Conservation (phyloP, 1,140 invertebrate species). For the Cyclargus thomasi region DNA sequence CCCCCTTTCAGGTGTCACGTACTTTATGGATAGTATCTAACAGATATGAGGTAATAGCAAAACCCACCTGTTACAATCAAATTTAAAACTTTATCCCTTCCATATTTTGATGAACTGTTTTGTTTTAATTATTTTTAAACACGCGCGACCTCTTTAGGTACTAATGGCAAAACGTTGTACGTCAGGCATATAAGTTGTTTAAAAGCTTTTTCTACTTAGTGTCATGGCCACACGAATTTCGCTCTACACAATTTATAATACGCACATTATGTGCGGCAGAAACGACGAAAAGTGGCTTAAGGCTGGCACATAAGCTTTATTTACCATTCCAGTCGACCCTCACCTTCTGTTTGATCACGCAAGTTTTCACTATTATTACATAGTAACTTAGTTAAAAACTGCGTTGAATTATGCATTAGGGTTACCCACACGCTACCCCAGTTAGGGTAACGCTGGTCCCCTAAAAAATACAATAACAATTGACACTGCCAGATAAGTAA, state of each 20-base stretch:
- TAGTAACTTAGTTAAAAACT: conserved; percentile 26
- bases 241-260: conserved; percentile 6
- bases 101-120: neutral
- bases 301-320: neutral
- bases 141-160: neutral
- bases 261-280: neutral
- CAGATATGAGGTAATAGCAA: neutral
- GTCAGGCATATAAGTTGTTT: conserved; percentile 2
- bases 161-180: conserved; percentile 5
- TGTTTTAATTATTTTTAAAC: neutral
- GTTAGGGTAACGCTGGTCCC: conserved; percentile 29
- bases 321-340: neutral
- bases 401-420: conserved; percentile 24
- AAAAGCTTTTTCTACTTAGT: conserved; percentile 11
- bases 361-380: conserved; percentile 7
- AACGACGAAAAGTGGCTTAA: neutral
- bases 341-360: neutral
- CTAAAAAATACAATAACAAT: conserved; percentile 60
- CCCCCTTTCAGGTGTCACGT: no score
- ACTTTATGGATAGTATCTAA: no score
- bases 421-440: conserved; percentile 19
- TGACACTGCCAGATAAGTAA: conserved; percentile 67
- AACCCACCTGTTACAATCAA: neutral
- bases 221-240: conserved; percentile 5
- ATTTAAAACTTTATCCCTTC: neutral